These are phyloP conservation scores for Drosophila bifasciata DNA, from an alignment of 1,140 invertebrate genomes.

Conservation along the genomic window DNA sequence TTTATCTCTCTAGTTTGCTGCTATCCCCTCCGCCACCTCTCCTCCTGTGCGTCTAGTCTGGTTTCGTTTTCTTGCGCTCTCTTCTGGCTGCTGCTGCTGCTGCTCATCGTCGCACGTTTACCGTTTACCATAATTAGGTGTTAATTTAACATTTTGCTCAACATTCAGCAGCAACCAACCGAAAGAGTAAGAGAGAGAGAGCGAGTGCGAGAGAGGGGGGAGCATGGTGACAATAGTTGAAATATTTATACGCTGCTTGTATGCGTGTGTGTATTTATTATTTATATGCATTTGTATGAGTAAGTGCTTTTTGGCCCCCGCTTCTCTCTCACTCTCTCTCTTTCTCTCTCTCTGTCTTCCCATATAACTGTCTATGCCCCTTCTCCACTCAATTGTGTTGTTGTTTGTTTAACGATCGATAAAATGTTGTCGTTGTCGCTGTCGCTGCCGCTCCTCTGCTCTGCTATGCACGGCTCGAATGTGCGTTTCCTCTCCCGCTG, in stretches of 20 bases:
- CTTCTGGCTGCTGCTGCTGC: slow-evolving; percentile 8
- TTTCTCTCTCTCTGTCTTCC: slow-evolving; percentile 22
- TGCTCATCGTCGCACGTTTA: slow-evolving; percentile 31
- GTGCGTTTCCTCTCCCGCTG: slow-evolving; percentile 39
- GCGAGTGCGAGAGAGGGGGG: slow-evolving; percentile 2
- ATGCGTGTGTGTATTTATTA: slow-evolving; percentile 48
- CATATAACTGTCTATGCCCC: too few relatives aligned
- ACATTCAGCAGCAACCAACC: slow-evolving; percentile 35
- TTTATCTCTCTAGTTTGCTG: too few relatives aligned
- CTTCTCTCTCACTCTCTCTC: slow-evolving; percentile 26
- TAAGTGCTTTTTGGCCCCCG: slow-evolving; percentile 28
- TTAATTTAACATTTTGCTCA: slow-evolving; percentile 74
- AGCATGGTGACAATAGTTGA: slow-evolving; percentile 21
- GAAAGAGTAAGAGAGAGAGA: slow-evolving; percentile 16
- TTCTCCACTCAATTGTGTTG: slow-evolving; percentile 19
- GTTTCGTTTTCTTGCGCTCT: slow-evolving; percentile 5
- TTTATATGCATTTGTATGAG: slow-evolving; percentile 41
- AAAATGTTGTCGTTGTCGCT: slow-evolving; percentile 66
- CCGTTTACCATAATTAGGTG: slow-evolving; percentile 69
- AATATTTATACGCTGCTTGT: slow-evolving; percentile 68
- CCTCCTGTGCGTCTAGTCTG: not conserved
- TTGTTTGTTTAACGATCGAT: slow-evolving; percentile 65
- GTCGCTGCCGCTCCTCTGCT: slow-evolving; percentile 33
- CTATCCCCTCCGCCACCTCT: not conserved
- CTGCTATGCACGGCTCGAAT: slow-evolving; percentile 6